Evolutionary conservation across 2,888 invertebrate species (phyloP).

Genomic region (Pogonocherus hispidulus): DNA sequence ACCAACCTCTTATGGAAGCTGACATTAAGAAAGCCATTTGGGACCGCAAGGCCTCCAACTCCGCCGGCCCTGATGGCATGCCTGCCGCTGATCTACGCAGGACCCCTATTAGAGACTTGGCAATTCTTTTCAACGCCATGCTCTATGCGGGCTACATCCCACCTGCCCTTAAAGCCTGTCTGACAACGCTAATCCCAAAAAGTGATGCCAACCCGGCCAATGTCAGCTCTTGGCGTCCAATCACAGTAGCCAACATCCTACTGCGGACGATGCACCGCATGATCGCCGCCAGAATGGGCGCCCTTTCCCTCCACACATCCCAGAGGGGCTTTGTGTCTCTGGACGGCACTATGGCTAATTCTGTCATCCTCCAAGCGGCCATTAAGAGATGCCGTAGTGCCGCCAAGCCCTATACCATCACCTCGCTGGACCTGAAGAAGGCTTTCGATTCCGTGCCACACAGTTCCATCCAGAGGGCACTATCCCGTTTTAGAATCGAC

Average conservation of each 20-base stretch:
- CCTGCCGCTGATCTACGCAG: neutral
- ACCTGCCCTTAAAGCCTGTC: neutral
- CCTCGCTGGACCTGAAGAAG: slow-evolving; percentile 43
- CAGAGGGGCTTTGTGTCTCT: slow-evolving; percentile 43
- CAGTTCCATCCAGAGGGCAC: slow-evolving; percentile 30
- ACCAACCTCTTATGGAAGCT: neutral
- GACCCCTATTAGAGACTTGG: neutral
- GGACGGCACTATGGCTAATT: slow-evolving; percentile 44
- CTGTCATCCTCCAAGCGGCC: slow-evolving; percentile 31
- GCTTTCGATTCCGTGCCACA: slow-evolving; percentile 49
- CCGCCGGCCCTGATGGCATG: slow-evolving; percentile 4
- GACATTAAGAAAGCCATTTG: neutral
- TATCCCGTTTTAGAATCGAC: slow-evolving; percentile 31
- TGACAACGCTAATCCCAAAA: slow-evolving; percentile 43
- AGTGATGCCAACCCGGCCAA: slow-evolving; percentile 10
- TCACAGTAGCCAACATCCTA: slow-evolving; percentile 37
- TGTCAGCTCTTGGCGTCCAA: slow-evolving; percentile 36
- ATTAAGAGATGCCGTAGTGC: slow-evolving; percentile 24
- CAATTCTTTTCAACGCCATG: neutral
- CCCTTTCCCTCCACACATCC: slow-evolving; percentile 14
- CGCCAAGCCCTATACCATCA: slow-evolving; percentile 29
- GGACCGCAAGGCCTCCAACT: neutral
- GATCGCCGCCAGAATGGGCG: slow-evolving; percentile 17
- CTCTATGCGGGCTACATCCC: slow-evolving; percentile 12
- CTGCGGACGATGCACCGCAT: slow-evolving; percentile 33